These are phyloP conservation scores for Tetragonisca angustula DNA, from an alignment of 2,888 invertebrate genomes.

Conservation along the genomic window DNA sequence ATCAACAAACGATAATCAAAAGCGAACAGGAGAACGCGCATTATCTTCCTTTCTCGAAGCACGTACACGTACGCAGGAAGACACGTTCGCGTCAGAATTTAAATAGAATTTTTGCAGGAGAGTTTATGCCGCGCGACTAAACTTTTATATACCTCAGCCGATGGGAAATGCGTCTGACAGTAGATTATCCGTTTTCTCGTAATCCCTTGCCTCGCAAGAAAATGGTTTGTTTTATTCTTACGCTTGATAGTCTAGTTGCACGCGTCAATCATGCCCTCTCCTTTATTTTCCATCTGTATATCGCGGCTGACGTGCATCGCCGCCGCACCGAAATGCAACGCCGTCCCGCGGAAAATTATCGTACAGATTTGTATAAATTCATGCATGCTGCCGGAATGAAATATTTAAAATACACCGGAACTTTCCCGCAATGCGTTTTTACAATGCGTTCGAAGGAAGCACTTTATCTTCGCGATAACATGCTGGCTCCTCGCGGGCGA, in stretches of 20 bases:
- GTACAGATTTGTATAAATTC: too few relatives aligned
- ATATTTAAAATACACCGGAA: too few relatives aligned
- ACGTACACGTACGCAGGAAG: not conserved
- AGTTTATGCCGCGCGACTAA: not conserved
- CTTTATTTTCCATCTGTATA: too few relatives aligned
- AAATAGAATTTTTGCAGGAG: conserved; percentile 12
- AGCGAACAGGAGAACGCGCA: not conserved
- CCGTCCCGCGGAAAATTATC: too few relatives aligned
- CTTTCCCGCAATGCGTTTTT: not conserved
- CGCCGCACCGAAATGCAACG: too few relatives aligned
- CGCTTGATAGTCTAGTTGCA: not conserved
- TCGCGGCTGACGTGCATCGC: too few relatives aligned
- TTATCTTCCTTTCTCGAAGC: not conserved
- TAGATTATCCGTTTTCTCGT: not conserved
- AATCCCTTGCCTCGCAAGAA: conserved; percentile 1
- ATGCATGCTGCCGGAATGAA: too few relatives aligned
- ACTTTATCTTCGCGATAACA: not conserved
- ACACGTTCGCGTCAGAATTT: not conserved
- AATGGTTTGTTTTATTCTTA: not conserved
- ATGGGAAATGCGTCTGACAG: not conserved
- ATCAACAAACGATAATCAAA: too few relatives aligned
- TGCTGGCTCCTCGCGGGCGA: too few relatives aligned
- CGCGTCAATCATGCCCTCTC: not conserved
- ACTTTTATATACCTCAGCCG: not conserved
- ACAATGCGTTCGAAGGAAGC: not conserved